phyloP scores from a whole-genome alignment of 2,113 vertebrate species.

The Anhinga rufa region DNA sequence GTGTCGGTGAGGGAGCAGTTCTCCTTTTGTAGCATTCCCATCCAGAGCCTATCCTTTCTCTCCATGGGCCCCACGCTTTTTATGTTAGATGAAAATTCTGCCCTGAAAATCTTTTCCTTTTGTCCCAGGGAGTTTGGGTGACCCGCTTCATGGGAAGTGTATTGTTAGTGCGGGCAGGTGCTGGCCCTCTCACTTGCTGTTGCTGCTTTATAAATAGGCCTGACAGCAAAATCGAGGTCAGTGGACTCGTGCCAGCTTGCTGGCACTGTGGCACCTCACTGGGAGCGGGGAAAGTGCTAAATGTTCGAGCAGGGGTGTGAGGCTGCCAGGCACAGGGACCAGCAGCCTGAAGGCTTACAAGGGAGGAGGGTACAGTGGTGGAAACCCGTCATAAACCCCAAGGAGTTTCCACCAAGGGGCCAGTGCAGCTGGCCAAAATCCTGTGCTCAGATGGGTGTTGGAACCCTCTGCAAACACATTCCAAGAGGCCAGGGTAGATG shows the following conservation, averaged over 20 bases:
- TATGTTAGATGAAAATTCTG: not conserved
- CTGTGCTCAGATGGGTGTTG: not conserved
- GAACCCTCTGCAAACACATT: not conserved
- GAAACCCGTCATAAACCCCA: not conserved
- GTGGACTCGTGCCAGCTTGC: not conserved
- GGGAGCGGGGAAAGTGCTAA: not conserved
- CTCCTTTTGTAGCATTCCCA: not conserved
- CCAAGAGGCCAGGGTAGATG: not conserved
- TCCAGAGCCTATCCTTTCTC: not conserved
- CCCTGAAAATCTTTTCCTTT: not conserved
- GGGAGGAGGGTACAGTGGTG: not conserved
- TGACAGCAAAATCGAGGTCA: not conserved
- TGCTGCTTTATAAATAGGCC: not conserved
- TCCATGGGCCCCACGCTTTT: rapidly evolving
- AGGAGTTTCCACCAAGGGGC: not conserved
- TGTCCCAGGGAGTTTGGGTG: not conserved
- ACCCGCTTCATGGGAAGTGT: not conserved
- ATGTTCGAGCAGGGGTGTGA: not conserved
- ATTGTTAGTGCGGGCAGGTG: not conserved
- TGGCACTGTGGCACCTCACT: not conserved
- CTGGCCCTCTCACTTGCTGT: not conserved
- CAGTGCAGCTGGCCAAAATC: not conserved
- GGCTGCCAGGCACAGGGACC: not conserved
- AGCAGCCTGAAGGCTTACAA: not conserved
- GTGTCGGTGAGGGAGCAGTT: not conserved